These are phyloP conservation scores for Sebastes kiyomatsui DNA, from an alignment of 2,797 vertebrate species.

Conservation along the genomic window DNA sequence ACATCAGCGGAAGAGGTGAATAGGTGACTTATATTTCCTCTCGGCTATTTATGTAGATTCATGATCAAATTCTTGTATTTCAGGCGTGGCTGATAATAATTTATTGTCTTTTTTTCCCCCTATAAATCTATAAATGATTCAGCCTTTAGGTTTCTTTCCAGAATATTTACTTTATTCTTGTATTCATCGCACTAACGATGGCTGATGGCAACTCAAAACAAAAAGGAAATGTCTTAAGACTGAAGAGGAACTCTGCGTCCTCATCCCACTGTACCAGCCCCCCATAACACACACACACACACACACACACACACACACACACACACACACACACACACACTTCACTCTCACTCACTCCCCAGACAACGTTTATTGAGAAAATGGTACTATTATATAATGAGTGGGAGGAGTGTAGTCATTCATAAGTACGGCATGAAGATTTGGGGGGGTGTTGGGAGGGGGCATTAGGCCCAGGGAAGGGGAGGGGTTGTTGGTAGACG, in stretches of 20 bases:
- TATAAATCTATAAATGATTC: background rate
- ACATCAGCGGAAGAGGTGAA: background rate
- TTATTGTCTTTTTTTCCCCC: too few species aligned
- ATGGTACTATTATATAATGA: conserved; percentile 58
- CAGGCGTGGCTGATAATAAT: background rate
- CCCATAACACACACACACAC: background rate
- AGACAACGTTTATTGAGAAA: conserved; percentile 58
- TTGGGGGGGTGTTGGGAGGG: background rate
- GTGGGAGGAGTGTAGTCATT: conserved; percentile 59
- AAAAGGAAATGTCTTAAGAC: conserved; percentile 2
- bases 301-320: background rate
- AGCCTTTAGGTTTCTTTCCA: background rate
- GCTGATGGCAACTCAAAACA: background rate
- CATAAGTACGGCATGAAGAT: conserved; percentile 51
- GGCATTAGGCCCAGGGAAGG: background rate
- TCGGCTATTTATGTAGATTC: background rate
- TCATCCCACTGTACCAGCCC: background rate
- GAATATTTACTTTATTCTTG: background rate
- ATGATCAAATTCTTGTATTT: background rate
- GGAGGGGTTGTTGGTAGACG: background rate
- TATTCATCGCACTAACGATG: background rate
- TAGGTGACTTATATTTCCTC: background rate
- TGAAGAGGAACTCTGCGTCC: conserved; percentile 6
- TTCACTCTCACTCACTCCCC: conserved; percentile 21
- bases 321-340: background rate